Evolutionary conservation across 2,888 invertebrate genomes (phyloP).

Genomic region (Drosophila planitibia): DNA sequence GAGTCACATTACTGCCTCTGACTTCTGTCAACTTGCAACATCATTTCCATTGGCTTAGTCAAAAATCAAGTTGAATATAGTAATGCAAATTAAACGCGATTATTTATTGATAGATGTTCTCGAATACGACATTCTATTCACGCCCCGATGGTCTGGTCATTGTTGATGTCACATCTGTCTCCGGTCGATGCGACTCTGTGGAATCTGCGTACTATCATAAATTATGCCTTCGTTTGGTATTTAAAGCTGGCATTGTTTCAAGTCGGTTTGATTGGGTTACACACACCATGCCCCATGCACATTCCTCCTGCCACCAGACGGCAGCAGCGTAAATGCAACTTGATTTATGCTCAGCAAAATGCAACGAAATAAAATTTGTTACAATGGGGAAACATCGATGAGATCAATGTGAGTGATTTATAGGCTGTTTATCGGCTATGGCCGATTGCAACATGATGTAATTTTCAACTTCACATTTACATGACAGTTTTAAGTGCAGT

Average conservation of each 20-base stretch:
- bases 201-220: slow-evolving; percentile 60
- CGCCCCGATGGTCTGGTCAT: slow-evolving; percentile 44
- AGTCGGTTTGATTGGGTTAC: slow-evolving; percentile 13
- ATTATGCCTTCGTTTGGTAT: slow-evolving; percentile 64
- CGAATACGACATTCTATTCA: slow-evolving; percentile 14
- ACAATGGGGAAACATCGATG: slow-evolving; percentile 66
- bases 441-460: slow-evolving; percentile 58
- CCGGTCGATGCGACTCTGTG: slow-evolving; percentile 48
- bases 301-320: neutral
- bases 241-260: slow-evolving; percentile 68
- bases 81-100: neutral
- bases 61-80: neutral
- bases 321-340: slow-evolving; percentile 34
- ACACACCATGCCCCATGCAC: neutral
- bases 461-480: slow-evolving; percentile 57
- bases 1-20: neutral
- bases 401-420: slow-evolving; percentile 76
- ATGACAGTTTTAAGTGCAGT: slow-evolving; percentile 45
- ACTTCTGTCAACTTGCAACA: neutral
- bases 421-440: slow-evolving; percentile 65
- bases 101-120: slow-evolving; percentile 9
- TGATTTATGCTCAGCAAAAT: slow-evolving; percentile 70
- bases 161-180: slow-evolving; percentile 72
- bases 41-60: neutral
- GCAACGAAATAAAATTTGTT: slow-evolving; percentile 73